Conservation (phyloP, 2,888 invertebrate genomes). For the Hartigia nigra region DNA sequence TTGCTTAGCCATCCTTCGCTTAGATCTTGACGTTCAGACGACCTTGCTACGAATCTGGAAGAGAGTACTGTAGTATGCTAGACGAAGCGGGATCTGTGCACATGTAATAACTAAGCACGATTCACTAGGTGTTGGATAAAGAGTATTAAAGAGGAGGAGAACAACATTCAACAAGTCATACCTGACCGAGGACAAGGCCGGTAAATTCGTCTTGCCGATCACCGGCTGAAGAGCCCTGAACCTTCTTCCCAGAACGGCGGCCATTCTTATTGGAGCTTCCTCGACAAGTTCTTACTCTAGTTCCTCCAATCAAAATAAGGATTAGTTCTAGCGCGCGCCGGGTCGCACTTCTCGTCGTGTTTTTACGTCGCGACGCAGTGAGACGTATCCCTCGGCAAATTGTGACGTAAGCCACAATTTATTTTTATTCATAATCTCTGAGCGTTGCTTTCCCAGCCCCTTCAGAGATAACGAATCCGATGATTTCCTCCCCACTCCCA, state of each 20-base stretch:
- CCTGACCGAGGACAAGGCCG: slow-evolving; percentile 45
- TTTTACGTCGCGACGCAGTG: not conserved
- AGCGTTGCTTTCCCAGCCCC: not conserved
- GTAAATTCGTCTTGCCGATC: slow-evolving; percentile 49
- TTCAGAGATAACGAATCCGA: not conserved
- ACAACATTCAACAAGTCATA: slow-evolving; percentile 23
- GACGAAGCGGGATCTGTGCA: not conserved
- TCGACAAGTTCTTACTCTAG: slow-evolving; percentile 1
- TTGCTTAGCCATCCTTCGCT: slow-evolving; percentile 90
- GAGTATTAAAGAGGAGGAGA: not conserved
- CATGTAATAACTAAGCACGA: not conserved
- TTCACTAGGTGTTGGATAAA: not conserved
- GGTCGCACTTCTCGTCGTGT: not conserved
- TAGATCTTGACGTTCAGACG: slow-evolving; percentile 55
- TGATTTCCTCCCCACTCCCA: not conserved
- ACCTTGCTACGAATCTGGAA: slow-evolving; percentile 58
- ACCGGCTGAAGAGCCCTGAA: slow-evolving; percentile 48
- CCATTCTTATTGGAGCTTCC: slow-evolving; percentile 55
- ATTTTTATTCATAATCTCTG: slow-evolving; percentile 5
- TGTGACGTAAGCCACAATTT: slow-evolving; percentile 7
- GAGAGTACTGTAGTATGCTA: not conserved
- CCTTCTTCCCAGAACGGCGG: slow-evolving; percentile 57
- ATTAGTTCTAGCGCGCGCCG: slow-evolving; percentile 19
- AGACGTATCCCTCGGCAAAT: not conserved
- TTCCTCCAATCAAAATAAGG: slow-evolving; percentile 20